Evolutionary conservation across 2,888 invertebrate species (phyloP).

Genomic region (Scrobipalpa costella): DNA sequence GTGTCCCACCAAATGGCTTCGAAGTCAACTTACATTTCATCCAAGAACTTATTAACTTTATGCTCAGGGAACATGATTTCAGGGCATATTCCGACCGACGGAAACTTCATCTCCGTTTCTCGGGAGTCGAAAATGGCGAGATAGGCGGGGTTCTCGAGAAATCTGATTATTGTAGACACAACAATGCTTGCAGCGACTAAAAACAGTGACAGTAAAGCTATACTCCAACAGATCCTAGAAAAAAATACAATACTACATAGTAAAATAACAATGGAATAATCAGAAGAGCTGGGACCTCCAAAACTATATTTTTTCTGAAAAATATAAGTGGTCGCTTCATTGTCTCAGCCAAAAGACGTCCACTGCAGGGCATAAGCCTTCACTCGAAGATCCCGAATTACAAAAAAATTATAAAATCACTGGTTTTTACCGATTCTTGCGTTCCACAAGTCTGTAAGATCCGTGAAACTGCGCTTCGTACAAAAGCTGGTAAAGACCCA

Average conservation of each 20-base stretch:
- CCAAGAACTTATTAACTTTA: slow-evolving; percentile 50
- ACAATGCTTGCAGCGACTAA: slow-evolving; percentile 43
- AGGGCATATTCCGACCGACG: slow-evolving; percentile 57
- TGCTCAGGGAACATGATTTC: slow-evolving; percentile 47
- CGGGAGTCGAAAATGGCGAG: slow-evolving; percentile 41
- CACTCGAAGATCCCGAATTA: too few relatives aligned
- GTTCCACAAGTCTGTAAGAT: slow-evolving; percentile 4
- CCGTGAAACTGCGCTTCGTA: slow-evolving; percentile 24
- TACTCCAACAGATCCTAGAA: slow-evolving; percentile 40
- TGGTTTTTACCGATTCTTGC: slow-evolving; percentile 10
- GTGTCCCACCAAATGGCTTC: neutral
- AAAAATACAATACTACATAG: too few relatives aligned
- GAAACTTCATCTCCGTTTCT: slow-evolving; percentile 42
- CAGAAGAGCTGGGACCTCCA: too few relatives aligned
- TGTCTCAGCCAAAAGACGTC: neutral
- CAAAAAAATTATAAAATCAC: too few relatives aligned
- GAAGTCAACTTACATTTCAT: slow-evolving; percentile 46
- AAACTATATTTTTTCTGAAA: too few relatives aligned
- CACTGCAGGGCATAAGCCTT: neutral
- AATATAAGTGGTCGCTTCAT: too few relatives aligned
- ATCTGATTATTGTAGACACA: slow-evolving; percentile 43
- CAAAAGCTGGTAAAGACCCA: neutral
- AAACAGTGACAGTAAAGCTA: slow-evolving; percentile 45
- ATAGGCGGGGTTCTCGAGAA: slow-evolving; percentile 51
- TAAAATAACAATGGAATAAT: neutral